These are phyloP conservation scores for Phenacoccus solenopsis DNA, from an alignment of 1,140 invertebrate genomes.

Conservation along the genomic window DNA sequence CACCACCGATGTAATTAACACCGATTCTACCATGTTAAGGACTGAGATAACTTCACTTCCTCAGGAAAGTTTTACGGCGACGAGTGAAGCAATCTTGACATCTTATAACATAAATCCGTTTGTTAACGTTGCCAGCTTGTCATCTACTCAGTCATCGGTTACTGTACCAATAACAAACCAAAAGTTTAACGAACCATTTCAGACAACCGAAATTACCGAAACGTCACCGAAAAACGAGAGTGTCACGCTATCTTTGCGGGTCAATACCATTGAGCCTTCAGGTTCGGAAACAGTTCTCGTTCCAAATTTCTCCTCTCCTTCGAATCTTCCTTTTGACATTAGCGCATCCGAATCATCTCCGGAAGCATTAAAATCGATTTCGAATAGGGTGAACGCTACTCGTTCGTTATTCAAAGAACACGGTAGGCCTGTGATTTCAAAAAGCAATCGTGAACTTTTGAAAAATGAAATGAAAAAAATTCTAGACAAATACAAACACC, in stretches of 20 bases:
- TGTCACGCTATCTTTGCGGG: not conserved
- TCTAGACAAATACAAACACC: not conserved
- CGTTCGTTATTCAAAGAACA: not conserved
- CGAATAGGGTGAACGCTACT: no score
- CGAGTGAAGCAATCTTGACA: not conserved
- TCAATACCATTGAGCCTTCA: not conserved
- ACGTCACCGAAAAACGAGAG: not conserved
- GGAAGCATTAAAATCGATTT: no score
- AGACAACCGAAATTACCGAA: not conserved
- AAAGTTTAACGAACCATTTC: not conserved
- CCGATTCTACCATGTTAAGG: not conserved
- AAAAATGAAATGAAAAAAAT: not conserved
- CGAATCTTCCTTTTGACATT: not conserved
- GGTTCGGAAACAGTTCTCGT: not conserved
- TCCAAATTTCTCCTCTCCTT: not conserved
- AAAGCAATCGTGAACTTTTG: not conserved
- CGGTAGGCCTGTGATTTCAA: not conserved
- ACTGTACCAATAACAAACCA: no score
- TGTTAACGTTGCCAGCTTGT: not conserved
- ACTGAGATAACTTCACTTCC: not conserved
- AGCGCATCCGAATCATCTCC: not conserved
- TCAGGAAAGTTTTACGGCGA: not conserved
- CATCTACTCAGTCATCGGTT: not conserved
- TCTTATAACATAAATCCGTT: no score
- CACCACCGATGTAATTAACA: not conserved